Evolutionary conservation across 1,140 invertebrate species (phyloP), one percentile per base, ranked within the genome.

Genomic region (Eriosoma lanigerum): DNA sequence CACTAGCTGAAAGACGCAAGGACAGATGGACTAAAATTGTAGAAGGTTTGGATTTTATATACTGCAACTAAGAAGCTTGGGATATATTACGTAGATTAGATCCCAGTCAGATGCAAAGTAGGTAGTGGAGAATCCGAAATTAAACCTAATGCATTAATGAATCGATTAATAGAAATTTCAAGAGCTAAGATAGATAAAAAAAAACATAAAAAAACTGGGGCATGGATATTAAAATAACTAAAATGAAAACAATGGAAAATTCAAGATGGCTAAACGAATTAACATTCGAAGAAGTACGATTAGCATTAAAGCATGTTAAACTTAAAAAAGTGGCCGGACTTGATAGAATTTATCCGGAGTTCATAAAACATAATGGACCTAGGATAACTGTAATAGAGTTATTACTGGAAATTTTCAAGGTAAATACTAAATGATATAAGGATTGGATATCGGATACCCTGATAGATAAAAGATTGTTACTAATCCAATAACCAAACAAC

Each of bases 261-360:
- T 54, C 56, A 0, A 75, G 46, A 15, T 73, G 56, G 24, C 60
- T 38, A 50, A n/a, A 76, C 8, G 46, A 72, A n/a, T 81, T 81
- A 38, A 64, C 15, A 1, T 12, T 26, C 2, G 21, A 80, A 62
- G 60, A 64, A 72, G 48, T 81, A 62, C 44, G 78, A 54, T 13
- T 58, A 48, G 81, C 81, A 52, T 64, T 81, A 60, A 78, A 75
- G 76, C n/a, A 19, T 21, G 58, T 81, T 60, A 81, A 75, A 73
- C 24, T 24, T 72, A 24, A 29, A 8, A 81, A 81, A 81, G 70
- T 46, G 17, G 81, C 32, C 32, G 73, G 81, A 60, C 32, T 81
- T n/a, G 81, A 81, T 64, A 58, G 32, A 19, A 76, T 81, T 8
- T 44, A 70, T 19, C 56, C 58, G 17, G 70, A 76, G 24, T 70